Conservation (phyloP, 2,888 invertebrate species). For the Cheilosia grossa region DNA sequence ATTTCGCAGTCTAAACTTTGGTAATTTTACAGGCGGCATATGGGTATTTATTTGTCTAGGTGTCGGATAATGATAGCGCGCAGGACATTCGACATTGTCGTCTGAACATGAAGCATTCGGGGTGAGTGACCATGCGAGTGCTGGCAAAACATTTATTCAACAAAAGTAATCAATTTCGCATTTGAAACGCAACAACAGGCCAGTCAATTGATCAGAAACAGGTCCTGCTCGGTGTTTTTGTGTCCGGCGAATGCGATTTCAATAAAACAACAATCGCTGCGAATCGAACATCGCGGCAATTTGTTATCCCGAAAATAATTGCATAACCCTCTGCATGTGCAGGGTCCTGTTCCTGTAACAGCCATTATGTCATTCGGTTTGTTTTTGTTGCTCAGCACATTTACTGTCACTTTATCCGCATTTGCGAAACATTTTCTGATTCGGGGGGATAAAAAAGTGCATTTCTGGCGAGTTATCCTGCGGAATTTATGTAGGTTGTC, state of each 20-base stretch:
- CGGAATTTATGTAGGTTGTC: background rate
- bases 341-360: constrained; percentile 5
- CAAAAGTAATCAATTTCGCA: constrained; percentile 30
- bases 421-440: constrained; percentile 20
- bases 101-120: background rate
- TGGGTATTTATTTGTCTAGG: constrained; percentile 53
- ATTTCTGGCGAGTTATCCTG: background rate
- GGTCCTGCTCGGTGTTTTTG: background rate
- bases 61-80: constrained; percentile 17
- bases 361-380: constrained; percentile 21
- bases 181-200: constrained; percentile 2
- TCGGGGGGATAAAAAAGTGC: no score
- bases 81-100: background rate
- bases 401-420: constrained; percentile 42
- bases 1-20: constrained; percentile 21
- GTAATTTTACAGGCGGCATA: constrained; percentile 61
- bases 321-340: constrained; percentile 14
- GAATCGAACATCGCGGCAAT: constrained; percentile 11
- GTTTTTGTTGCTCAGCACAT: constrained; percentile 7
- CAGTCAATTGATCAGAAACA: constrained; percentile 26
- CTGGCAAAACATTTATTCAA: constrained; percentile 16
- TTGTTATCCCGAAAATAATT: constrained; percentile 48
- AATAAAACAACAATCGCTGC: constrained; percentile 30
- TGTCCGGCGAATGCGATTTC: constrained; percentile 27
- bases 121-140: constrained; percentile 11